Base-by-base conservation (phyloP, 2,113 vertebrate species). In the Osmerus eperlanus region DNA sequence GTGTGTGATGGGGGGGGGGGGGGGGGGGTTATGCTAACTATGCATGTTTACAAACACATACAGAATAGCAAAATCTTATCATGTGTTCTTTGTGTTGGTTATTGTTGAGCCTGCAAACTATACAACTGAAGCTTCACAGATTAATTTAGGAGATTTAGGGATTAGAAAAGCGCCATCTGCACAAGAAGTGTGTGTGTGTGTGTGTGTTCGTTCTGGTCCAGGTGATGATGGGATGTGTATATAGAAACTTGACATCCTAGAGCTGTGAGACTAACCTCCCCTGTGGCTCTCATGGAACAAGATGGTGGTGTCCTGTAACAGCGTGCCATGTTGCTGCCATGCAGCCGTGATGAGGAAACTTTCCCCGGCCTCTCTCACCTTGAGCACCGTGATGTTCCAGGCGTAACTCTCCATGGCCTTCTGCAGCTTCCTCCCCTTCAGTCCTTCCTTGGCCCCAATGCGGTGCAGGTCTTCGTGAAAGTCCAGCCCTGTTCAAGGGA, bases 391-490 rank as follows among this genome's bases (percentile, higher is more conserved):
- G 81, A 93, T 93, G 89, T 97, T 97, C 95, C 95, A 97, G 59
- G 95, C 95, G 0, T 96, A 97, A 88, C 95, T 97, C 90, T 97
- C 95, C 92, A 96, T 91, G 0, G 94, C 94, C 63, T 97, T 97
- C 85, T 96, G 95, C 62, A 97, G 89, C 67, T 97, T 97, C 36
- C 91, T 89, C 3, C 95, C 95, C 71, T 96, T 94, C 78, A 97
- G 89, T 61, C 95, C 95, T 70, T 97, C 95, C 83, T 94, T 94
- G 41, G 90, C 90, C 21, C 95, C 95, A 0, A 94, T 93, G 52
- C 91, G 90, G 81, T 95, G 95, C 75, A 97, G 90, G 75, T 96
- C 95, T 85, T 94, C 95, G 41, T 97, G 95, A 87, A 96, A 96
- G 72, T 94, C 94, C 90, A 96, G 87, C 32, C 95, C 95, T 97